Evolutionary conservation across 2,797 vertebrate species (phyloP).

Genomic region (Perodicticus potto): DNA sequence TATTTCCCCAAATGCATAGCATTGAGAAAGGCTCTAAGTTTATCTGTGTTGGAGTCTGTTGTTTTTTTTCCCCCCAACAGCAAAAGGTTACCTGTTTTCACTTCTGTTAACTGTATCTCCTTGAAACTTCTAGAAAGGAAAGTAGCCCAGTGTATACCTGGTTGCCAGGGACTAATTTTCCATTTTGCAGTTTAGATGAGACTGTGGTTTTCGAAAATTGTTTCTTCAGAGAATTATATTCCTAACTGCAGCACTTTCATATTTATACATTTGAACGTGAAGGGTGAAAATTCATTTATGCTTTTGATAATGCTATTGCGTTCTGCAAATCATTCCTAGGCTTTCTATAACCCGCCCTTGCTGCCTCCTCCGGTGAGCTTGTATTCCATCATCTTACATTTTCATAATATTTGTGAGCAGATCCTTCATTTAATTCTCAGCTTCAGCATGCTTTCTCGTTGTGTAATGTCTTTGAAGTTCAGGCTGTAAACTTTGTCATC

Average conservation of each 20-base stretch:
- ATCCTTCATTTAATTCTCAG: constrained; percentile 77
- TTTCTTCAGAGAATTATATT: constrained; percentile 57
- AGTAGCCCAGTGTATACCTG: not conserved
- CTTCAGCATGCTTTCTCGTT: constrained; percentile 75
- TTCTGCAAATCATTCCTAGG: constrained; percentile 13
- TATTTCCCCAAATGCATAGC: not conserved
- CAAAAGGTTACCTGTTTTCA: not conserved
- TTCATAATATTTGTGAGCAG: constrained; percentile 69
- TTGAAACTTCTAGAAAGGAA: constrained; percentile 43
- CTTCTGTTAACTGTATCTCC: not conserved
- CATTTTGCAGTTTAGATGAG: constrained; percentile 52
- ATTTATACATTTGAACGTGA: not conserved
- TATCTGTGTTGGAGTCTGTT: not conserved
- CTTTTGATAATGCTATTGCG: not conserved
- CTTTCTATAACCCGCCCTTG: not conserved
- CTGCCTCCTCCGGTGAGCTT: constrained; percentile 64
- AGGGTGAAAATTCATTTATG: constrained; percentile 23
- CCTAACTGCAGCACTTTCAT: not conserved
- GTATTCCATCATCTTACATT: constrained; percentile 52
- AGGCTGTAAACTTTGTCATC: constrained; percentile 70
- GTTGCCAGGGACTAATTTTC: constrained; percentile 57
- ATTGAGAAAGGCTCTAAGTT: constrained; percentile 7
- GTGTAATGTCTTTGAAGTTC: constrained; percentile 75
- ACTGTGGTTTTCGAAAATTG: constrained; percentile 1
- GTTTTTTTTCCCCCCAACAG: not conserved